Percentiles rank a stretch among this genome's conserved stretches.
Evolutionary conservation across 2,113 vertebrate genomes (phyloP).

Genomic region (Ciconia stormi): DNA sequence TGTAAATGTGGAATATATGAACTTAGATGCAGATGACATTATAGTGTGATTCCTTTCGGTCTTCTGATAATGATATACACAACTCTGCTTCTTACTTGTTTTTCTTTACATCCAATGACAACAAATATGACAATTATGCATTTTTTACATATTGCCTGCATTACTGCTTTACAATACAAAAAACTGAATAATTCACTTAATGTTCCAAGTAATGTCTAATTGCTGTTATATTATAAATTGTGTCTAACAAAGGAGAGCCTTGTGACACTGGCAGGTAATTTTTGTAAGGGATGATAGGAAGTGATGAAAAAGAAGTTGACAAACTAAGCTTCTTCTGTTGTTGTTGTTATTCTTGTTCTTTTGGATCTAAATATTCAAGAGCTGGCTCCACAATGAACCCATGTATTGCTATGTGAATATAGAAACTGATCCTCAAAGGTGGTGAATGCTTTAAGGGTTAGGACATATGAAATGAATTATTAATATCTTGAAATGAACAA

Average conservation of each 20-base stretch:
- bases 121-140: neutral
- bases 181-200: neutral
- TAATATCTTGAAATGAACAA: neutral
- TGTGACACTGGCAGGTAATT: neutral
- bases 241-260: neutral
- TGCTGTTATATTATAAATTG: neutral
- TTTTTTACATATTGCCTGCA: neutral
- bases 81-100: neutral
- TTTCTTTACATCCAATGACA: neutral
- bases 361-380: neutral
- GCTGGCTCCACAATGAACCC: neutral
- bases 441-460: neutral
- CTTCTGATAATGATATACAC: neutral
- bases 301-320: neutral
- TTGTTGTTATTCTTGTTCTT: neutral
- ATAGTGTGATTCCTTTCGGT: neutral
- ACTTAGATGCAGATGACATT: neutral
- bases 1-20: neutral
- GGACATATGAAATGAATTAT: neutral
- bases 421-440: neutral
- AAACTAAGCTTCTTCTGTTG: neutral
- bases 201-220: neutral
- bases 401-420: rapidly evolving
- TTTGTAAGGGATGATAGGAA: neutral
- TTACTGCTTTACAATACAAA: neutral